A percentile compares a stretch with the other conserved stretches of the same genome.
Evolutionary conservation across 2,797 vertebrate genomes (phyloP).

Genomic region (Adrianichthys oophorus): DNA sequence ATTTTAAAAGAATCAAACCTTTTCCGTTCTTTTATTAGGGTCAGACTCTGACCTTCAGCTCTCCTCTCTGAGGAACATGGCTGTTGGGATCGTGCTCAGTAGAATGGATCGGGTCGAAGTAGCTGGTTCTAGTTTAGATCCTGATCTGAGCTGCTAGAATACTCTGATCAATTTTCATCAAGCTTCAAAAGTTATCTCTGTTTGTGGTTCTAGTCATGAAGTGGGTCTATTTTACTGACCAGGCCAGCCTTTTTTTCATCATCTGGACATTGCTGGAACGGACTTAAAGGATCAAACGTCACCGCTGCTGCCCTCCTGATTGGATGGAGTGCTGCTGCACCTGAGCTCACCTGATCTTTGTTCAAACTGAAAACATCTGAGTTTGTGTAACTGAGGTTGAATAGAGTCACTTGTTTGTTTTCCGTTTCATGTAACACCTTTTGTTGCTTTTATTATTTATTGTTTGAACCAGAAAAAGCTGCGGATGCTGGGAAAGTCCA

Average conservation of each 20-base stretch:
- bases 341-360: not conserved
- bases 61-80: not conserved
- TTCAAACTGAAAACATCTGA: not conserved
- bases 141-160: slow-evolving; percentile 1
- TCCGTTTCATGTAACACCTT: too few species aligned
- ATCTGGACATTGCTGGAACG: too few species aligned
- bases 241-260: too few species aligned
- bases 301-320: too few species aligned
- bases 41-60: not conserved
- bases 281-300: too few species aligned
- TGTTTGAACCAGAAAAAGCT: not conserved
- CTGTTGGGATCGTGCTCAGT: not conserved
- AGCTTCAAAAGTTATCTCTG: too few species aligned
- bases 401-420: not conserved
- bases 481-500: too few species aligned
- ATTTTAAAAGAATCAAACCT: too few species aligned
- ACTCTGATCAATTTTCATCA: slow-evolving; percentile 1
- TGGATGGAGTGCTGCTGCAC: not conserved
- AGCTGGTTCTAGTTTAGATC: slow-evolving; percentile 54
- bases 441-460: too few species aligned
- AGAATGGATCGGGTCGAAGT: slow-evolving; percentile 26
- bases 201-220: too few species aligned
- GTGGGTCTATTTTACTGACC: too few species aligned
- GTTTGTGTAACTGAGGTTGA: not conserved
- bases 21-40: too few species aligned